Conservation (phyloP, 1,140 invertebrate species). For the Melanaphis sacchari region DNA sequence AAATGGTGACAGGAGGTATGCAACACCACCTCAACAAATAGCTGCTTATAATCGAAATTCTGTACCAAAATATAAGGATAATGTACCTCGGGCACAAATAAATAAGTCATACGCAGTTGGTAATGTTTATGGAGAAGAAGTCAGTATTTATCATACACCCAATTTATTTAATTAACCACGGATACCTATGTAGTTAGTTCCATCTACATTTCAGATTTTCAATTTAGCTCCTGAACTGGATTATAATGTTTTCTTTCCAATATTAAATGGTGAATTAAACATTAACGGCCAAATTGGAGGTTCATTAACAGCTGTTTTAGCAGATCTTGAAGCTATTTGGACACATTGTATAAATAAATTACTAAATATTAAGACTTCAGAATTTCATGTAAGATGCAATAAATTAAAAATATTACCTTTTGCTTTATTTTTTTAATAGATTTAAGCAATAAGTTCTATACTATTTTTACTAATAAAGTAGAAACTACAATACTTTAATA, state of each 20-base stretch:
- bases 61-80: neutral
- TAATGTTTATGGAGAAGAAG: constrained; percentile 73
- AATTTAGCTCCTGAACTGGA: constrained; percentile 75
- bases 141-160: constrained; percentile 58
- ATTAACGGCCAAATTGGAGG: constrained; percentile 83
- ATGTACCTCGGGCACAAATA: neutral
- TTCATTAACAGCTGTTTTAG: constrained; percentile 80
- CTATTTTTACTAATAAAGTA: neutral
- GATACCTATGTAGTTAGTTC: neutral
- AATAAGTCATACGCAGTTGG: constrained; percentile 69
- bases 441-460: no score
- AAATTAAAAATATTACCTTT: neutral
- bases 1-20: constrained; percentile 79
- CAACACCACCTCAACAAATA: constrained; percentile 86
- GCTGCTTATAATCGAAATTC: constrained; percentile 75
- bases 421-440: neutral
- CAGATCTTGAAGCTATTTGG: constrained; percentile 90
- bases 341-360: constrained; percentile 77
- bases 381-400: constrained; percentile 70
- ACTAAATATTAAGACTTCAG: constrained; percentile 77
- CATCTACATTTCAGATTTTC: constrained; percentile 67
- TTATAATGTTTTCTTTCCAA: constrained; percentile 90
- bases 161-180: neutral
- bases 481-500: neutral
- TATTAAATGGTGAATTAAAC: constrained; percentile 85